phyloP scores from a whole-genome alignment of 2,888 invertebrate species.

The Stomorhina lunata region DNA sequence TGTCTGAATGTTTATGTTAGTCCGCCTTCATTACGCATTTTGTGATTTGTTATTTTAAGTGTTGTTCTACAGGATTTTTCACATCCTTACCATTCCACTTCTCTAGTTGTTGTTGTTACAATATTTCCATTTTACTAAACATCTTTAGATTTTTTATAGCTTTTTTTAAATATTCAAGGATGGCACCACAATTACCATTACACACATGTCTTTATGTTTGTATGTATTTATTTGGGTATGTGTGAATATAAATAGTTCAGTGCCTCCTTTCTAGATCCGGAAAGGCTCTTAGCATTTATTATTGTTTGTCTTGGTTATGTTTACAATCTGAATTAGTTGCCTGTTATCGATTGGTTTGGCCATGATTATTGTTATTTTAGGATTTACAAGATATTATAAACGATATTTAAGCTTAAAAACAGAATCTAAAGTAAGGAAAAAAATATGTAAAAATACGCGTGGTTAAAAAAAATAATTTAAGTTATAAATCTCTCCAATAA shows the following conservation, averaged over 20 bases:
- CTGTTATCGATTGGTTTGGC: slow-evolving; percentile 40
- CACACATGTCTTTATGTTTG: neutral
- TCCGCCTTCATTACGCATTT: slow-evolving; percentile 67
- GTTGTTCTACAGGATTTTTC: slow-evolving; percentile 68
- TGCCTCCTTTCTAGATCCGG: neutral
- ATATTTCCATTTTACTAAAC: neutral
- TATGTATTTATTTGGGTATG: neutral
- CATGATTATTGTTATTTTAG: slow-evolving; percentile 65
- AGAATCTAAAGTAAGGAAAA: neutral
- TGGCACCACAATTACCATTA: neutral
- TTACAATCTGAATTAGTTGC: slow-evolving; percentile 41
- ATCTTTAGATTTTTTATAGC: slow-evolving; percentile 5
- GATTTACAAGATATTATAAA: slow-evolving; percentile 41
- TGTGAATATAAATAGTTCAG: slow-evolving; percentile 17
- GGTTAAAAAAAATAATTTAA: neutral
- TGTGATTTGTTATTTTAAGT: slow-evolving; percentile 69
- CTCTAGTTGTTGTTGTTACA: neutral
- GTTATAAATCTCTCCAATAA: slow-evolving; percentile 39
- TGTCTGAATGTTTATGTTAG: neutral
- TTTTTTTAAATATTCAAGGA: slow-evolving; percentile 43
- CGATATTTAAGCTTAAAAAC: slow-evolving; percentile 23
- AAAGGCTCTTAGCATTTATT: neutral
- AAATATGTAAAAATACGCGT: neutral
- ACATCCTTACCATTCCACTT: slow-evolving; percentile 66
- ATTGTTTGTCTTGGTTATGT: slow-evolving; percentile 29